These are phyloP conservation scores for Ochotona curzoniae DNA, from an alignment of 2,113 vertebrate species.

Conservation along the genomic window DNA sequence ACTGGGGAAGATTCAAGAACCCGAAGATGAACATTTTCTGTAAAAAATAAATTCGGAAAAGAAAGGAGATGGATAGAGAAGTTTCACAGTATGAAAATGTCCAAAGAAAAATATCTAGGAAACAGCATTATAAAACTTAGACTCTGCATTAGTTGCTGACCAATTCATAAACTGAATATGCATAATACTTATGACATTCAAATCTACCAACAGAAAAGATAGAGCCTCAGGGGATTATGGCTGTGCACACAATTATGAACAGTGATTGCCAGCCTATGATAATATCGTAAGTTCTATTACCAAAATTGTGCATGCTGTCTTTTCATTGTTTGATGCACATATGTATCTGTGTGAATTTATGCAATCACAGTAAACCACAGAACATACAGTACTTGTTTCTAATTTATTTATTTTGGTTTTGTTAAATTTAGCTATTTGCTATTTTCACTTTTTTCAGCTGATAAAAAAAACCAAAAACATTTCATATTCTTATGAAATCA, in stretches of 20 bases:
- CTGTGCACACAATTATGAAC: background rate
- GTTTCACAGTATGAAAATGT: background rate
- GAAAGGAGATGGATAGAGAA: background rate
- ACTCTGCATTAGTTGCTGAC: background rate
- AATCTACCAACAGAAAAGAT: background rate
- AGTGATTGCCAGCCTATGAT: background rate
- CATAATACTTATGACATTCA: background rate
- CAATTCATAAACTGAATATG: background rate
- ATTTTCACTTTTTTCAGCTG: background rate
- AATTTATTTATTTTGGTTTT: background rate
- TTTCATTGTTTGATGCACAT: background rate
- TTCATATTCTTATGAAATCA: background rate
- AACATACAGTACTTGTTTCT: background rate
- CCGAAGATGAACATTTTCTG: conserved; percentile 88
- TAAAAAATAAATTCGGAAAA: conserved; percentile 66
- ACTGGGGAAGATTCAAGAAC: conserved; percentile 88
- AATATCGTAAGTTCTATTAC: background rate
- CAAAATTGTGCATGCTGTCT: background rate
- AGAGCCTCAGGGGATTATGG: background rate
- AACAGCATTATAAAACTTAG: background rate
- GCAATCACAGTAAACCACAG: background rate
- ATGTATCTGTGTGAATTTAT: background rate
- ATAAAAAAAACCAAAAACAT: background rate
- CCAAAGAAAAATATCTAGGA: background rate
- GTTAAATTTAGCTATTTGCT: background rate